Evolutionary conservation across 2,888 invertebrate species (phyloP), one percentile per base, ranked within the genome.

Genomic region (Acanthosoma haemorrhoidale): DNA sequence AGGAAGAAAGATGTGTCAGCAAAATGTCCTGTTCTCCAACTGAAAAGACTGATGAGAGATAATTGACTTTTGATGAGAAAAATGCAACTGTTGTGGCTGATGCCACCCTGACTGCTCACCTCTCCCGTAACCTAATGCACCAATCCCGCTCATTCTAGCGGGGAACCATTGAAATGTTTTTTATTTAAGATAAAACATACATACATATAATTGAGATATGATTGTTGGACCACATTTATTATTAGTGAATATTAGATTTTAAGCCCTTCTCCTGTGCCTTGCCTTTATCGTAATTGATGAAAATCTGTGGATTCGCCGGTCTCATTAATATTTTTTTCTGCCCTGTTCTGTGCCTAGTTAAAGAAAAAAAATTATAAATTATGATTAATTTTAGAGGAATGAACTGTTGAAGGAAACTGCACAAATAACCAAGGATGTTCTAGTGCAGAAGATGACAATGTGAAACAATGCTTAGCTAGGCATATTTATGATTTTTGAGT

Each of bases 251-350:
- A 51, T 32, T 61, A 61, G 61, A 61, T 34, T 31, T 36, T 61
- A 61, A 61, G 61, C 61, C 61, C 61, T 61, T 32, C 21, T 36
- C 61, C 61, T 36, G 61, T 61, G 61, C 61, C 61, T 61, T 61
- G 61, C 61, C 61, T 61, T 51, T 51, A 25, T 25, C 51, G 25
- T 51, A 51, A 25, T 51, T 51, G 51, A 51, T 51, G n/a, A n/a
- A 25, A 18, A 38, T 21, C 16, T 16, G 11, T 18, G 11, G 31
- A 59, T 16, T 59, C 59, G 31, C 32, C 31, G 59, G 32, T 32
- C 21, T 61, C 36, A 36, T 61, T 3, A n/a, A 34, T 34, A 61
- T 32, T 61, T 61, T 61, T 61, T 34, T 36, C 61, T 36, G 36
- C 21, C 61, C 61, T 36, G 21, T 61, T 61, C 21, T 36, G 61